These are phyloP conservation scores for Nyleta sp. DNA, from an alignment of 2,888 invertebrate genomes.

Conservation along the genomic window DNA sequence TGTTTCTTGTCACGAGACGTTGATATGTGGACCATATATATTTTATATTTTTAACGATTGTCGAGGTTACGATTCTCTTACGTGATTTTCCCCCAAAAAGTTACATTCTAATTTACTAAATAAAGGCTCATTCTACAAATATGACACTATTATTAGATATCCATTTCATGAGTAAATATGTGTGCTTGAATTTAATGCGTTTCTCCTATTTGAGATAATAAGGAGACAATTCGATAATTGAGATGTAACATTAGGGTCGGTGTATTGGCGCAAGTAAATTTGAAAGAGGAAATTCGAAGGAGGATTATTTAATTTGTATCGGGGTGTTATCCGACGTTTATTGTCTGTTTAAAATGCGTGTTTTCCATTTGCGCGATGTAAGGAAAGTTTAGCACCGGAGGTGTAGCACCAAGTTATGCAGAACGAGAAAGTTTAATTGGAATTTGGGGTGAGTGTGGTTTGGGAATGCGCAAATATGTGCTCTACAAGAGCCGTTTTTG, in stretches of 20 bases:
- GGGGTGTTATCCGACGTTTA: constrained; percentile 25
- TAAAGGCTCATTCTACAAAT: too few species aligned
- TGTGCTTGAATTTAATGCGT: constrained; percentile 12
- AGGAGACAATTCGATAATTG: constrained; percentile 19
- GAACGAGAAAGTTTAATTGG: constrained; percentile 46
- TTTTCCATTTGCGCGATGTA: constrained; percentile 31
- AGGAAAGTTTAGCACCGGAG: constrained; percentile 26
- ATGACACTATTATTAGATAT: too few species aligned
- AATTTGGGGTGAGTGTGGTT: constrained; percentile 34
- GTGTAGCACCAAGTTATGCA: constrained; percentile 32
- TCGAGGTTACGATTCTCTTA: too few species aligned
- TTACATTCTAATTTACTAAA: too few species aligned
- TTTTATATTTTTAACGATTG: too few species aligned
- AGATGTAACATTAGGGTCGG: constrained; percentile 1
- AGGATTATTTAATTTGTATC: constrained; percentile 16
- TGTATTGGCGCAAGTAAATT: constrained; percentile 10
- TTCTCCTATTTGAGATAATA: constrained; percentile 7
- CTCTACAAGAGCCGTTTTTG: constrained; percentile 3
- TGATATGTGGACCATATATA: too few species aligned
- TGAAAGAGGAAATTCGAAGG: constrained; percentile 13
- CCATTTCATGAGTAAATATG: too few species aligned
- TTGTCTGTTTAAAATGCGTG: constrained; percentile 36
- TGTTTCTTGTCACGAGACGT: too few species aligned
- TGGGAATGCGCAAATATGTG: constrained; percentile 18
- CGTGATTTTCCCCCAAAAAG: too few species aligned